Base-by-base conservation (phyloP, 2,888 invertebrate species). In the Cheilosia vernalis region DNA sequence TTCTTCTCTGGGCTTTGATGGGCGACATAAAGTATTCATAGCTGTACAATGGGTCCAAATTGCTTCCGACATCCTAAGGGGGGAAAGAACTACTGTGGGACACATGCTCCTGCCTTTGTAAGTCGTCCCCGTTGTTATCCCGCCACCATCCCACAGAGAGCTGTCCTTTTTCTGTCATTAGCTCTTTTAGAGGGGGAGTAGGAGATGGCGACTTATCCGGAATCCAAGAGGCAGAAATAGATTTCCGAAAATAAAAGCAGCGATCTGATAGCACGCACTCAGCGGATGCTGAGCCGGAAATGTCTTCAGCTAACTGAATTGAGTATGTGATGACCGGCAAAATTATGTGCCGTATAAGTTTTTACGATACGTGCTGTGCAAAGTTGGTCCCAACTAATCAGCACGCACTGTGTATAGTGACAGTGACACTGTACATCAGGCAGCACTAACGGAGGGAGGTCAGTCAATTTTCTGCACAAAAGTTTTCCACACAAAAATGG, bases 21-120 rank as follows among this genome's bases (percentile, higher is more conserved):
- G 56, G 64, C 44, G 40, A 60, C 53, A 79, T 79, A 84, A 84
- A 74, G 64, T 74, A 84, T 84, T 84, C 84, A 83, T 83, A 64
- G 74, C 63, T 74, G 40, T 73, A 63, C 79, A 67, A 64, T 83
- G 83, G 73, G 69, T 67, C 67, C 69, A 74, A 76, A 84, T 84
- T 80, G 47, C 70, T 84, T 80, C 80, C 55, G 64, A 9, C 51
- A 56, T 56, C 53, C 72, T 56, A 40, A n/a, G 4, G 82, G 60
- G 82, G 60, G 63, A 64, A 37, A 17, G 27, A 49, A 42, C 10
- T 44, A 44, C 44, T 15, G 6, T 7, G 5, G 9, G 9, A 19
- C 9, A 47, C 17, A 47, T 30, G 13, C 17, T 40, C 13, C n/a
- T 40, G 33, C 2, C 60, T 61, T 64, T 66, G 44, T 73, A 49